Evolutionary conservation across 2,888 invertebrate genomes (phyloP).

Genomic region (Cartodere bifasciata): DNA sequence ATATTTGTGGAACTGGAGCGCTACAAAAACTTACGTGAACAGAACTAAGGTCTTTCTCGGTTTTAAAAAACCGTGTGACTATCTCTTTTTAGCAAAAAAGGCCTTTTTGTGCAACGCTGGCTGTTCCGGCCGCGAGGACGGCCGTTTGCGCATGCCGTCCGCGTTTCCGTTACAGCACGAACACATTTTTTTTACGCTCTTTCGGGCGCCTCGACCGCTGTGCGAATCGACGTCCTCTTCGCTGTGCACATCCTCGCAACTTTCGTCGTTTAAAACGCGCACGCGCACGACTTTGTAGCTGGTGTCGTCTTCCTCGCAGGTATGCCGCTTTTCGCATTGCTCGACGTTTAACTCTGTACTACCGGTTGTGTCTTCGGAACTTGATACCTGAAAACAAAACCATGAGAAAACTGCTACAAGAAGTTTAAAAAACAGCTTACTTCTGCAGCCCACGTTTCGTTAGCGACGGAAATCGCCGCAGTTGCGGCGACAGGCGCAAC

Average conservation of each 20-base stretch:
- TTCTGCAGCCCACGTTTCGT: constrained; percentile 6
- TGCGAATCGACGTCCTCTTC: constrained; percentile 24
- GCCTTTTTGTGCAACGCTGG: constrained; percentile 32
- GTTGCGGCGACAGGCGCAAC: constrained; percentile 10
- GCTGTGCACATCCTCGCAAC: constrained; percentile 25
- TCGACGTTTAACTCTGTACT: constrained; percentile 24
- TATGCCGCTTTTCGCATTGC: no score
- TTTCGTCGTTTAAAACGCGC: constrained; percentile 23
- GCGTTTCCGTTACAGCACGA: constrained; percentile 32
- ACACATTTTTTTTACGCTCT: constrained; percentile 30
- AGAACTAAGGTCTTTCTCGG: no score
- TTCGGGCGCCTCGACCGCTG: constrained; percentile 29
- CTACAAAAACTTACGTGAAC: no score
- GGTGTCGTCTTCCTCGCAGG: constrained; percentile 23
- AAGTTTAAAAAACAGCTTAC: no score
- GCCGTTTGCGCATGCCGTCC: constrained; percentile 26
- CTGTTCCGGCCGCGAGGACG: constrained; percentile 27
- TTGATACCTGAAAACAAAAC: constrained; percentile 29
- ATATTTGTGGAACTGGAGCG: no score
- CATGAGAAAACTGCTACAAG: no score
- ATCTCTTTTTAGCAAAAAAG: constrained; percentile 33
- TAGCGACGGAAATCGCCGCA: constrained; percentile 9
- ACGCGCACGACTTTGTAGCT: constrained; percentile 27
- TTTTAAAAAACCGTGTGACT: constrained; percentile 24
- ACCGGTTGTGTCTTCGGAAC: constrained; percentile 30